Evolutionary conservation across 2,797 vertebrate genomes (phyloP).

Genomic region (Scarus forsteni): DNA sequence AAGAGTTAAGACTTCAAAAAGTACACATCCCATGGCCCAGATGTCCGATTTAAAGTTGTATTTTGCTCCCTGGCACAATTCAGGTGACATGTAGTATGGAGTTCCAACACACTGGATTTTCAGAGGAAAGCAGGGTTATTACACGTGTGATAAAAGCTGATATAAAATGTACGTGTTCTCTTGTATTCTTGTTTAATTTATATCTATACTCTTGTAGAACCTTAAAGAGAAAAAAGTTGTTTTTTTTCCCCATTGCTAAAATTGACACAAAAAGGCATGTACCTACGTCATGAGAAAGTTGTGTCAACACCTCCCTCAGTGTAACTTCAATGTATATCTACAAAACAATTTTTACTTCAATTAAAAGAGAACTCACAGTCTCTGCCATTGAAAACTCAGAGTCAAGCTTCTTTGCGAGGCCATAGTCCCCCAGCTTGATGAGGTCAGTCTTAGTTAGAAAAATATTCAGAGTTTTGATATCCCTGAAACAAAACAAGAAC

Average conservation of each 20-base stretch:
- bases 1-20: slow-evolving; percentile 95
- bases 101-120: slow-evolving; percentile 94
- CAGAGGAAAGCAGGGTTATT: slow-evolving; percentile 13
- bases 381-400: slow-evolving; percentile 98
- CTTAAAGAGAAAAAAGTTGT: no score
- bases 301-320: no score
- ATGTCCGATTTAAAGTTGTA: slow-evolving; percentile 99
- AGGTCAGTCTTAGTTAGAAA: slow-evolving; percentile 98
- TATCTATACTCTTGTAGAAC: no score
- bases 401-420: slow-evolving; percentile 96
- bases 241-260: no score
- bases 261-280: no score
- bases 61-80: slow-evolving; percentile 96
- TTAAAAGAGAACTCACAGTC: slow-evolving; percentile 86
- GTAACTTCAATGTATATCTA: no score
- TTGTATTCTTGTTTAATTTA: no score
- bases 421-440: slow-evolving; percentile 98
- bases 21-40: slow-evolving; percentile 97
- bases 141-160: no score
- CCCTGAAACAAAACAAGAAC: slow-evolving; percentile 79
- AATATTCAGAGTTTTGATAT: slow-evolving; percentile 99
- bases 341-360: no score
- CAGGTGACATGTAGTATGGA: slow-evolving; percentile 99
- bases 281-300: no score
- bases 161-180: no score